These are phyloP conservation scores for Phenganax stokvisi DNA, from an alignment of 92 coral and sea anemone genomes.

Conservation along the genomic window DNA sequence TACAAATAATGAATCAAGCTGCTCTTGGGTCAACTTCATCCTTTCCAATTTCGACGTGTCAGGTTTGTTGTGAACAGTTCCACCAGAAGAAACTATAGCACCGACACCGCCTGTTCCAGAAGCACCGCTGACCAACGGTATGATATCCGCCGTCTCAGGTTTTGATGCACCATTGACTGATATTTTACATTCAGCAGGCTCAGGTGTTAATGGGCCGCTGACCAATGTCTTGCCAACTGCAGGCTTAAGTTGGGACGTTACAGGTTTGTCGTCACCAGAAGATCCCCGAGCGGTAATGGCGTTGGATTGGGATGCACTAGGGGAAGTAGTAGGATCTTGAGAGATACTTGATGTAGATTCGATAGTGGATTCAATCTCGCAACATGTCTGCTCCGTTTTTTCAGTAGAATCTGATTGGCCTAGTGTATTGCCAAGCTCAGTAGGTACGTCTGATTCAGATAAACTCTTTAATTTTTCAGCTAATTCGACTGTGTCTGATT, in stretches of 20 bases:
- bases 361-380: background rate
- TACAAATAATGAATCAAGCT: conserved; percentile 62
- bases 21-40: conserved; percentile 46
- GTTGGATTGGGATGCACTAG: conserved; percentile 8
- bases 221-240: background rate
- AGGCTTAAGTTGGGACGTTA: conserved; percentile 1
- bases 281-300: conserved; percentile 2
- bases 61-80: background rate
- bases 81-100: conserved; percentile 7
- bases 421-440: background rate
- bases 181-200: background rate
- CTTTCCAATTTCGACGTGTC: background rate
- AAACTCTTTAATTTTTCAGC: background rate
- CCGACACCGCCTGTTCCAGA: background rate
- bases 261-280: background rate
- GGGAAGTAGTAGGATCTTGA: background rate
- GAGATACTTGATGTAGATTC: conserved; percentile 2
- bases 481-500: background rate
- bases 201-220: background rate
- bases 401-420: background rate
- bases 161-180: conserved; percentile 7
- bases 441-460: background rate
- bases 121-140: background rate
- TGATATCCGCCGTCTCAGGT: background rate
- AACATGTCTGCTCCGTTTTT: background rate